These are phyloP conservation scores for Pempheris klunzingeri DNA, from an alignment of 2,797 vertebrate species.

Conservation along the genomic window DNA sequence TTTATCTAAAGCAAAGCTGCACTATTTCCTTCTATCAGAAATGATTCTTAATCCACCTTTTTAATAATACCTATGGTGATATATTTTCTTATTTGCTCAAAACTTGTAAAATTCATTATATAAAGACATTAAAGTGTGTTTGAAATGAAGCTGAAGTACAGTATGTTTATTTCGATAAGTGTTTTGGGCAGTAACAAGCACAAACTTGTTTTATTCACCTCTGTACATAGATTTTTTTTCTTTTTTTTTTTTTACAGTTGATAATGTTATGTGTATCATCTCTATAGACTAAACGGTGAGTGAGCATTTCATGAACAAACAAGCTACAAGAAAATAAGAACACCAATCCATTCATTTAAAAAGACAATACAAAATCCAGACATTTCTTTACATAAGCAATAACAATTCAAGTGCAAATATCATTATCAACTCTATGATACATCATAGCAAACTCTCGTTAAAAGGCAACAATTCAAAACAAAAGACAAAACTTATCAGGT, in stretches of 20 bases:
- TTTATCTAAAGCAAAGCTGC: background rate
- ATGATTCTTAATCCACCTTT: constrained; percentile 12
- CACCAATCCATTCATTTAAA: constrained; percentile 91
- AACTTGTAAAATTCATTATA: constrained; percentile 31
- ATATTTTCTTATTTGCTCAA: constrained; percentile 27
- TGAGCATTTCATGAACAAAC: constrained; percentile 83
- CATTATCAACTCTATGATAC: constrained; percentile 92
- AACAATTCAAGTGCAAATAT: constrained; percentile 99
- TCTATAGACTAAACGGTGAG: constrained; percentile 79
- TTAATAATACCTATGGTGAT: background rate
- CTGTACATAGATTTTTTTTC: constrained; percentile 67
- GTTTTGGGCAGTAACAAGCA: constrained; percentile 80
- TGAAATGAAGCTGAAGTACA: constrained; percentile 80
- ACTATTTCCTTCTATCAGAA: background rate
- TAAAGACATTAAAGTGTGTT: constrained; percentile 71
- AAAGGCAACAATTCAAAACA: constrained; percentile 72
- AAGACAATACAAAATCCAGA: constrained; percentile 98
- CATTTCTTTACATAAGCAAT: constrained; percentile 97
- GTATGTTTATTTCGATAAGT: constrained; percentile 83
- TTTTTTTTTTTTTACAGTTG: constrained; percentile 65
- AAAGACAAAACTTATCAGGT: constrained; percentile 53
- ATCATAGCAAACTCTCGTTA: constrained; percentile 86
- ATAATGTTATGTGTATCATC: constrained; percentile 80
- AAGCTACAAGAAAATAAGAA: constrained; percentile 83
- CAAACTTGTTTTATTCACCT: constrained; percentile 79